Evolutionary conservation across 2,113 vertebrate genomes (phyloP).

Genomic region (Podilymbus podiceps): DNA sequence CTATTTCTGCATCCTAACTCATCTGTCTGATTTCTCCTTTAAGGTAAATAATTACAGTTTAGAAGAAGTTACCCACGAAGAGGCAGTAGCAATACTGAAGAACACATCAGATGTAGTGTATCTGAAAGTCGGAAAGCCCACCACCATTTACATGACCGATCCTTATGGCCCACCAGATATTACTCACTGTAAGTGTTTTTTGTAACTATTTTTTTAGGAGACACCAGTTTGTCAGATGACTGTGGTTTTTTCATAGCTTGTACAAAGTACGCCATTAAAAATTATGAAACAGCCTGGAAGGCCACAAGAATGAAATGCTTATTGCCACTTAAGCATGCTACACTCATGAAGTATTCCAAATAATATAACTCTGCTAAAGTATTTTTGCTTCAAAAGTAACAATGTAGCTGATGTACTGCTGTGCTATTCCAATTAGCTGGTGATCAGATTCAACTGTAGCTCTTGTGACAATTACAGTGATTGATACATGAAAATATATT

Average conservation of each 20-base stretch:
- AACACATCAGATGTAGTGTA: conserved; percentile 95
- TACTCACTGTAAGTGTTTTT: conserved; percentile 89
- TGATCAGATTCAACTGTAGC: not conserved
- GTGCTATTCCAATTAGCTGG: not conserved
- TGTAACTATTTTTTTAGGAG: not conserved
- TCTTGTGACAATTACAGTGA: not conserved
- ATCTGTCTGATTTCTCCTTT: not conserved
- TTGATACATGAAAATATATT: not conserved
- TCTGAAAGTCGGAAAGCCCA: conserved; percentile 94
- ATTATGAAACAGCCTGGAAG: not conserved
- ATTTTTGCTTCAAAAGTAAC: not conserved
- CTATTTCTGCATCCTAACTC: not conserved
- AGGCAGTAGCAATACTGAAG: conserved; percentile 95
- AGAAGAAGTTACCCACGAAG: conserved; percentile 97
- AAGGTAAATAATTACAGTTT: conserved; percentile 97
- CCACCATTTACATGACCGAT: conserved; percentile 94
- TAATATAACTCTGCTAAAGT: not conserved
- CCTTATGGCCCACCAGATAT: conserved; percentile 95
- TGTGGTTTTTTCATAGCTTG: not conserved
- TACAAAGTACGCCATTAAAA: not conserved
- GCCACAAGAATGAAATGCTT: not conserved
- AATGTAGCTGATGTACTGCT: not conserved
- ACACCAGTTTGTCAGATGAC: not conserved
- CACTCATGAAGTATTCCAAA: not conserved
- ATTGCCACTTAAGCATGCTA: not conserved